Conservation (phyloP, 2,888 invertebrate genomes). For the Eupithecia inturbata region DNA sequence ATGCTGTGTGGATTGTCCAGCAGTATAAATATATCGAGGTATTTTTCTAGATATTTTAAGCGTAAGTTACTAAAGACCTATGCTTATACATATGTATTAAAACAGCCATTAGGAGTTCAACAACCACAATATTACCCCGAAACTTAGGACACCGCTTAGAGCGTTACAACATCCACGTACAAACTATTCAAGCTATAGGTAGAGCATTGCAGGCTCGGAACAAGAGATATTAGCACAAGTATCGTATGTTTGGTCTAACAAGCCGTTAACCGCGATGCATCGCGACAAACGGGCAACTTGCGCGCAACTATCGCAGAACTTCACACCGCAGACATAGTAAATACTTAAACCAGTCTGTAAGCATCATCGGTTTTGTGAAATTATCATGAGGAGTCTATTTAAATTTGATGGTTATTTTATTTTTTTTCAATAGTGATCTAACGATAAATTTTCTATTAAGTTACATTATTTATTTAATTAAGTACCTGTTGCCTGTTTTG, state of each 20-base stretch:
- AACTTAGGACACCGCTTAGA: background rate
- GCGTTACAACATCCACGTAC: background rate
- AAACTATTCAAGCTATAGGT: background rate
- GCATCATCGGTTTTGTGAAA: background rate
- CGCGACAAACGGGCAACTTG: constrained; percentile 52
- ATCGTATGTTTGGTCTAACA: constrained; percentile 42
- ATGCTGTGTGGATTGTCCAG: background rate
- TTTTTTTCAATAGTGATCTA: no score
- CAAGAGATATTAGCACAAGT: constrained; percentile 37
- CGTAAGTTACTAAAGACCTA: background rate
- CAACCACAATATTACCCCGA: background rate
- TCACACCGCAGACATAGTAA: constrained; percentile 22
- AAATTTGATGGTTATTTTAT: background rate
- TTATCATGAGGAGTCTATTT: background rate
- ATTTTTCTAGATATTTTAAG: background rate
- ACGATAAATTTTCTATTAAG: no score
- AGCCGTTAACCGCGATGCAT: constrained; percentile 48
- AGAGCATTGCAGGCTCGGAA: background rate
- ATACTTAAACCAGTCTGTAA: background rate
- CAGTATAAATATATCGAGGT: background rate
- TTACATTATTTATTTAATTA: no score
- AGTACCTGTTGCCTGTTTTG: no score
- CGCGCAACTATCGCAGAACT: constrained; percentile 31
- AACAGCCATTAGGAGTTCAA: background rate
- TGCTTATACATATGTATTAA: background rate